Conservation (phyloP, 2,888 invertebrate genomes). For the Limnephilus marmoratus region DNA sequence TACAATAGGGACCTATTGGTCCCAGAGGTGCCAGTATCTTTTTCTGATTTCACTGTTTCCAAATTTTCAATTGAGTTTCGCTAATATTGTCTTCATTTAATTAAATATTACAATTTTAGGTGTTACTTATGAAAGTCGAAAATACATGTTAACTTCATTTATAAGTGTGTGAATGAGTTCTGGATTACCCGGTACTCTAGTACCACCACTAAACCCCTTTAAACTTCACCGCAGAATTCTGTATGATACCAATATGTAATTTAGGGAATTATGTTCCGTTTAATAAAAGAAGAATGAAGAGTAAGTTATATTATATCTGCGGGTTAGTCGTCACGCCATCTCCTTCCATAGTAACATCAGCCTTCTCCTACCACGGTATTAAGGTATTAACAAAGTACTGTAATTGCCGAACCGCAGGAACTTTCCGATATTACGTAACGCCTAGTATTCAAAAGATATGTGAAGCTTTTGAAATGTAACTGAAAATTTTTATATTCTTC, state of each 20-base stretch:
- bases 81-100: too few relatives aligned
- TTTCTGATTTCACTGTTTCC: too few relatives aligned
- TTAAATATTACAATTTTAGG: too few relatives aligned
- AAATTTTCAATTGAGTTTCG: too few relatives aligned
- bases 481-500: neutral
- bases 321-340: slow-evolving; percentile 30
- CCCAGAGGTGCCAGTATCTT: too few relatives aligned
- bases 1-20: too few relatives aligned
- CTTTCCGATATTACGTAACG: neutral
- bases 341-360: neutral
- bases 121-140: too few relatives aligned
- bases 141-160: neutral
- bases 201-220: neutral
- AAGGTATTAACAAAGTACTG: neutral
- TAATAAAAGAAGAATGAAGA: slow-evolving; percentile 17
- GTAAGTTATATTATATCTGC: neutral
- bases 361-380: neutral
- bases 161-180: neutral
- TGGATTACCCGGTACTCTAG: neutral
- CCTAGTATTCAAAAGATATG: neutral
- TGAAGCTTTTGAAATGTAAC: neutral
- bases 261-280: slow-evolving; percentile 26
- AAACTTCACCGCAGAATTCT: neutral
- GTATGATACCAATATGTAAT: slow-evolving; percentile 3
- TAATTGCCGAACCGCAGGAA: neutral